A percentile compares a stretch with the other conserved stretches of the same genome.
phyloP scores from a whole-genome alignment of 2,797 vertebrate species.

The Columba guinea region DNA sequence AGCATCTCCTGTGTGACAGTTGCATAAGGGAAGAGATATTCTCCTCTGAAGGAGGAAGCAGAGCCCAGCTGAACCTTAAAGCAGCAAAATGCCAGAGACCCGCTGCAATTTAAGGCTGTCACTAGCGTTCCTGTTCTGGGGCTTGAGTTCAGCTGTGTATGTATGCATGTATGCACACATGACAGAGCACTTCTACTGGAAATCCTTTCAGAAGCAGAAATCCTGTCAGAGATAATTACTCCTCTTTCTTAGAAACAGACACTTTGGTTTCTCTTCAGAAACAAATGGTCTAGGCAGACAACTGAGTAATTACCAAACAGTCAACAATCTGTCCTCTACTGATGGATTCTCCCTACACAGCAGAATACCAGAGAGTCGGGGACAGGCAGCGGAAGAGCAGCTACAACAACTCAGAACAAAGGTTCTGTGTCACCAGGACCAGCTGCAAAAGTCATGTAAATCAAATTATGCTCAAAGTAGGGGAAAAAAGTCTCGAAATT shows the following conservation, averaged over 20 bases:
- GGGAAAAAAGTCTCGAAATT: neutral
- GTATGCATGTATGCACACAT: neutral
- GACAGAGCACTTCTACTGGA: neutral
- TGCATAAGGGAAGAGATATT: neutral
- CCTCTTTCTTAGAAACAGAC: neutral
- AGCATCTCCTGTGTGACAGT: neutral
- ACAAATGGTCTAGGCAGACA: neutral
- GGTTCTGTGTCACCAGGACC: neutral
- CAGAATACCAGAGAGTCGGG: neutral
- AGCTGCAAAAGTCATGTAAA: neutral
- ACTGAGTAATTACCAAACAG: neutral
- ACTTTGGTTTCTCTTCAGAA: neutral
- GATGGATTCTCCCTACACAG: neutral
- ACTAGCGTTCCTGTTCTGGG: neutral
- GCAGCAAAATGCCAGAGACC: neutral
- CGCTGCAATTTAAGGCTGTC: neutral
- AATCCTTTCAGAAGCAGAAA: neutral
- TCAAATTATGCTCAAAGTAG: neutral
- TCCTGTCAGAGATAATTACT: neutral
- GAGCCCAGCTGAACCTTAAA: neutral
- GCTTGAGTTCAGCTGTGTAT: accelerated
- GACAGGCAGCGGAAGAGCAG: neutral
- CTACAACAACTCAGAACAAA: neutral
- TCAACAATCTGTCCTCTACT: neutral
- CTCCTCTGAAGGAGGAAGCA: neutral